Base-by-base conservation (phyloP, 1,140 invertebrate species). In the Drosophila sp. region DNA sequence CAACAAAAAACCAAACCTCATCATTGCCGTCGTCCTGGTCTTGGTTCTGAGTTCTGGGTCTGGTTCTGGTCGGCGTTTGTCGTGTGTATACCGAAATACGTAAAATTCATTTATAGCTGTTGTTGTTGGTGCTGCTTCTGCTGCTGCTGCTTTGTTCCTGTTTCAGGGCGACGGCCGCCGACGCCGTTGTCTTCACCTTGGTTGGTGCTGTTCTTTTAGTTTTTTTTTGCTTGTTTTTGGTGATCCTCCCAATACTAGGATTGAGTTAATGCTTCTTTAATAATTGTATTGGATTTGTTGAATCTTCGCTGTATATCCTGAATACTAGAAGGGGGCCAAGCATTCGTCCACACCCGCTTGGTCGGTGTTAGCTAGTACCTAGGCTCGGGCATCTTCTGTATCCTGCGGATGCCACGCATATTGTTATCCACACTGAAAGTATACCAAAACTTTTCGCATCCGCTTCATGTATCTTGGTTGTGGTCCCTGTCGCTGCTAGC, bases 81-180 rank as follows among this genome's bases (percentile, higher is more conserved):
- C 70, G 84, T 89, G 84, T 89, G 84, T 89, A 89, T 89, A 89
- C 80, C 77, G 80, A 89, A 87, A 87, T 86, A 89, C 79, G 84
- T 79, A 79, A 87, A 86, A 79, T 89, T 89, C 84, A 89, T 87
- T 86, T 89, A 79, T 79, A 76, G 72, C 82, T 87, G 80, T 89
- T 89, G 84, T 74, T 83, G 74, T 40, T 73, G 70, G 23, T 50
- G 64, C 72, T 40, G 50, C 64, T 64, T 41, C 65, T 56, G 38
- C 33, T 64, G 64, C 44, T 60, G 50, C 56, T 58, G 71, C 73
- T 82, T 79, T 86, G 76, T 80, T 80, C 75, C 75, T 86, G 83
- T 73, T 82, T 87, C 83, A 75, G 84, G 84, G 84, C 84, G 85
- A 89, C 80, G 79, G 79, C 79, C 79, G 65, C 63, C 41, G 55